These are phyloP conservation scores for Hirudo medicinalis DNA, from an alignment of 1,140 invertebrate genomes.

Conservation along the genomic window DNA sequence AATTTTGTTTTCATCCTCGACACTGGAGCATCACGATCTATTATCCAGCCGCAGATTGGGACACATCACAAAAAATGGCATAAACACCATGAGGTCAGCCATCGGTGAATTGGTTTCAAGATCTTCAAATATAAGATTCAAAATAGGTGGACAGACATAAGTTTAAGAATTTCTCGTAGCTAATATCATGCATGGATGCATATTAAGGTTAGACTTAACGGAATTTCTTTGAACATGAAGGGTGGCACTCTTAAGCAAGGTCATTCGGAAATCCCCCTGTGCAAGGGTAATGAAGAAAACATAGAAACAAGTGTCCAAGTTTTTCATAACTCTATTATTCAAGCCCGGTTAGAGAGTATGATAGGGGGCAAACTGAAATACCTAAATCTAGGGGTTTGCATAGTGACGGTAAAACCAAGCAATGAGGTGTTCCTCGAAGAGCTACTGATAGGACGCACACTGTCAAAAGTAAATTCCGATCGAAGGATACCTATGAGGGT, in stretches of 20 bases:
- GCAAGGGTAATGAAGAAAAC: neutral
- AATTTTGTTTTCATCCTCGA: no score
- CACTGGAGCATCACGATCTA: no score
- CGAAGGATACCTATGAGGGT: neutral
- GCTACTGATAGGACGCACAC: neutral
- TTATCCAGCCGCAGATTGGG: no score
- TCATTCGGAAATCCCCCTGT: neutral
- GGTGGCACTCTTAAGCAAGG: neutral
- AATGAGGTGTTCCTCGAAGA: neutral
- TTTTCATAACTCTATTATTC: neutral
- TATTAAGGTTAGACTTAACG: neutral
- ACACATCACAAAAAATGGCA: no score
- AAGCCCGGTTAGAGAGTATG: neutral
- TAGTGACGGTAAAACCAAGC: neutral
- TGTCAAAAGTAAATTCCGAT: neutral
- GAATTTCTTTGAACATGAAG: neutral
- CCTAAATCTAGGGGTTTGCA: no score
- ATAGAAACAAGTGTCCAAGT: neutral
- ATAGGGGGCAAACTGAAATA: neutral
- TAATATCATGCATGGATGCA: neutral
- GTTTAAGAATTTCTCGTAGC: neutral
- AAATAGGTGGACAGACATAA: neutral
- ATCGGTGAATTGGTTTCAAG: no score
- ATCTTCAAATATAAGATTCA: neutral
- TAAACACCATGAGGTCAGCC: no score